A percentile compares a stretch with the other conserved stretches of the same genome.
Evolutionary conservation across 2,797 vertebrate species (phyloP).

Genomic region (Synaphobranchus kaupii): DNA sequence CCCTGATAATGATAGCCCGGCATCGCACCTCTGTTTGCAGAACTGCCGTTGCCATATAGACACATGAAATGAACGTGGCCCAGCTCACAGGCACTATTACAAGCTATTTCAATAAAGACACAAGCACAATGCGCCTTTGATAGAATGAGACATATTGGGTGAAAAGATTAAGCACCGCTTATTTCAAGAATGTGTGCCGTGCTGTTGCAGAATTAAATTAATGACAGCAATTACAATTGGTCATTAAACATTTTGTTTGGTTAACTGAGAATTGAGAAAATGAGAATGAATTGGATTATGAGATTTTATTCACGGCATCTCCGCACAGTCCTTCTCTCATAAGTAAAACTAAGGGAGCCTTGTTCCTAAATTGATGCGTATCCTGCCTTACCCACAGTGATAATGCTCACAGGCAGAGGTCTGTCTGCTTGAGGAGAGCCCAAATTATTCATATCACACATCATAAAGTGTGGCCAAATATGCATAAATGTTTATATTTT

Average conservation of each 20-base stretch:
- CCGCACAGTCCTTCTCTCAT: conserved; percentile 1
- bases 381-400: not conserved
- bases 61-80: conserved; percentile 58
- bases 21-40: conserved; percentile 42
- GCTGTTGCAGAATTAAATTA: conserved; percentile 63
- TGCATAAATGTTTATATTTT: conserved; percentile 50
- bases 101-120: conserved; percentile 69
- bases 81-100: conserved; percentile 63
- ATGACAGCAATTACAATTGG: conserved; percentile 66
- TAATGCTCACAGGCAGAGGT: not conserved
- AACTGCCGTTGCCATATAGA: conserved; percentile 54
- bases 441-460: conserved; percentile 33
- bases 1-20: not conserved
- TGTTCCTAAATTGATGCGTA: conserved; percentile 12
- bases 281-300: conserved; percentile 49
- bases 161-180: conserved; percentile 64
- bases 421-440: not conserved
- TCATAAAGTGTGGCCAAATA: conserved; percentile 56
- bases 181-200: conserved; percentile 62
- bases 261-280: conserved; percentile 58
- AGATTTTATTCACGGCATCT: conserved; percentile 12
- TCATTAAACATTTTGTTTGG: conserved; percentile 59
- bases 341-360: not conserved
- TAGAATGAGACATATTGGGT: conserved; percentile 60
- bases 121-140: conserved; percentile 56